Base-by-base conservation (phyloP, 2,888 invertebrate genomes). In the Nesidiocoris tenuis region DNA sequence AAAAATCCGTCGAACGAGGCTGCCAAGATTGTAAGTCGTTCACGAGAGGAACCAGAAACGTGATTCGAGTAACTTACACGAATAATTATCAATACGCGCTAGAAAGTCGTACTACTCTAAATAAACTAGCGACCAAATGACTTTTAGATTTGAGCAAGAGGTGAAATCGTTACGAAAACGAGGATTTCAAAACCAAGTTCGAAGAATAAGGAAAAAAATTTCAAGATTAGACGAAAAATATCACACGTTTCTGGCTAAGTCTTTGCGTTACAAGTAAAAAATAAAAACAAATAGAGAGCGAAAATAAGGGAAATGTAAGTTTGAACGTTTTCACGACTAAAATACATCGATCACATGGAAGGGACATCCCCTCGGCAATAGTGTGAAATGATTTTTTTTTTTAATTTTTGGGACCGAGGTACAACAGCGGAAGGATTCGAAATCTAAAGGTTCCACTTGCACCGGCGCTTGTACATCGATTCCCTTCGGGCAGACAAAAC, bases 401-500 rank as follows among this genome's bases (percentile, higher is more conserved):
- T 3, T 39, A 39, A 39, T 22, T 39, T 39, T 39, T 39, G 39
- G 39, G 39, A 39, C 12, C 3, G 39, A 39, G 39, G 39, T 39
- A 39, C 3, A 39, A 39, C 39, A 39, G 39, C n/a, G n/a, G 16
- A 59, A 19, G 18, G 17, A 7, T 59, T 59, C 3, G 39, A 39
- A 65, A 65, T 68, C 61, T 68, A 75, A 68, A 75, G 75, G 68
- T 75, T 75, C 75, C 75, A 75, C 75, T 75, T 75, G 75, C 75
- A 75, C 61, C 75, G 75, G 54, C 75, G 67, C 75, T 75, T 75
- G 75, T 75, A 75, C 68, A 75, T 68, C 75, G 75, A 70, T 68
- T 75, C 75, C 75, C 75, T 75, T 75, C 61, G 68, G 75, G 68
- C 67, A 75, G 68, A 75, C 75, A 75, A 68, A 61, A 75, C 67